phyloP scores from a whole-genome alignment of 2,113 vertebrate genomes.

The Pyxicephalus adspersus region DNA sequence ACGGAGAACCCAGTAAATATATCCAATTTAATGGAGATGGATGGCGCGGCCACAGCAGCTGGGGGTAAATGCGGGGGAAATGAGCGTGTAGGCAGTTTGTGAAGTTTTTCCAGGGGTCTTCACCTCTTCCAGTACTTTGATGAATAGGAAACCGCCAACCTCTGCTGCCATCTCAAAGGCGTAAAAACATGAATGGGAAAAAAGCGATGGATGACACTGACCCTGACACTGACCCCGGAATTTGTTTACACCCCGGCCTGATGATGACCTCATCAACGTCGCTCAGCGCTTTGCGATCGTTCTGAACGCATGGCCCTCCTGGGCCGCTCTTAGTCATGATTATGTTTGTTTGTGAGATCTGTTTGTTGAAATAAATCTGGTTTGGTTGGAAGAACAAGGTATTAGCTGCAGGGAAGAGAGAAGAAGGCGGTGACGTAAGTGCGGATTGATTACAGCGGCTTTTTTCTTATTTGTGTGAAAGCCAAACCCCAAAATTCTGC shows the following conservation, averaged over 20 bases:
- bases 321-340: no score
- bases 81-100: not conserved
- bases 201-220: not conserved
- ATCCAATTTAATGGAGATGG: constrained; percentile 41
- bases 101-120: not conserved
- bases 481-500: no score
- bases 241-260: constrained; percentile 2
- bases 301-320: not conserved
- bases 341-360: not conserved
- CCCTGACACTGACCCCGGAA: not conserved
- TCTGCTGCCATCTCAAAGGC: not conserved
- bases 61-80: constrained; percentile 6
- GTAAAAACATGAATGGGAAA: constrained; percentile 3
- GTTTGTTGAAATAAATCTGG: not conserved
- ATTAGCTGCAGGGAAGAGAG: not conserved
- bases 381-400: not conserved
- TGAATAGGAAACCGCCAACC: not conserved
- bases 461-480: no score
- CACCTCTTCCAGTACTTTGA: constrained; percentile 30
- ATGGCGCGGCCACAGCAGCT: constrained; percentile 17
- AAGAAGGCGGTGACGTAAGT: not conserved
- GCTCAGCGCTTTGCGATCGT: not conserved
- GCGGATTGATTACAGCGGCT: not conserved
- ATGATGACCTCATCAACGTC: constrained; percentile 12
- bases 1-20: constrained; percentile 9